Percentiles rank a stretch among this genome's conserved stretches.
Conservation (phyloP, 2,797 vertebrate genomes). For the Notolabrus celidotus region DNA sequence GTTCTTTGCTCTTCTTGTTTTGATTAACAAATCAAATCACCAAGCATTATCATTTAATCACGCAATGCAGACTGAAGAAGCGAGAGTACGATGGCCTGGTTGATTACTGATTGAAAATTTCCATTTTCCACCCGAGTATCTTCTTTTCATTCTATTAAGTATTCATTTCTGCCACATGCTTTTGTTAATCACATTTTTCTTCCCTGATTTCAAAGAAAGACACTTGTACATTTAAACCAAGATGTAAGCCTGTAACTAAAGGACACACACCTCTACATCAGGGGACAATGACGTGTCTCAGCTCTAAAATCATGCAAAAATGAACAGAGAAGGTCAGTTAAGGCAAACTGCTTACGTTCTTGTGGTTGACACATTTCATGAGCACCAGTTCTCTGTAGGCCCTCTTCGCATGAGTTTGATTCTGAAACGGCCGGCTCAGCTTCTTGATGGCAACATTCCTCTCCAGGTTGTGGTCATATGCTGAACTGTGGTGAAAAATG, state of each 20-base stretch:
- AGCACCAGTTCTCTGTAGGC: slow-evolving; percentile 98
- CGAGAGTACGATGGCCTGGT: background rate
- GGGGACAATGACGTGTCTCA: background rate
- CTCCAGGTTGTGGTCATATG: slow-evolving; percentile 96
- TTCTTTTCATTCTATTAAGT: background rate
- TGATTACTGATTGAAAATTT: background rate
- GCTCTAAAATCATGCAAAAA: background rate
- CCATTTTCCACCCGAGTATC: background rate
- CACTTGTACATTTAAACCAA: background rate
- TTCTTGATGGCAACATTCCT: slow-evolving; percentile 99
- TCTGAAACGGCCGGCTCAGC: slow-evolving; percentile 98
- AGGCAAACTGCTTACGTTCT: slow-evolving; percentile 90
- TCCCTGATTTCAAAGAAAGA: slow-evolving; percentile 1
- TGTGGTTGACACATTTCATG: slow-evolving; percentile 99
- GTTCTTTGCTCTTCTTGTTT: background rate
- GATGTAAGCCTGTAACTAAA: background rate
- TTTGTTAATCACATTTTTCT: background rate
- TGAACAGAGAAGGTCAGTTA: background rate
- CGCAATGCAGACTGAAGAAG: background rate
- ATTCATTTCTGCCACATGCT: background rate
- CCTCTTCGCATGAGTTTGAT: slow-evolving; percentile 97
- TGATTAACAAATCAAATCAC: too few relatives aligned
- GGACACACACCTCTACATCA: background rate
- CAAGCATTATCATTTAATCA: background rate
- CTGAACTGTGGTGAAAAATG: slow-evolving; percentile 84